Evolutionary conservation across 2,888 invertebrate species (phyloP).

Genomic region (Thereva unica): DNA sequence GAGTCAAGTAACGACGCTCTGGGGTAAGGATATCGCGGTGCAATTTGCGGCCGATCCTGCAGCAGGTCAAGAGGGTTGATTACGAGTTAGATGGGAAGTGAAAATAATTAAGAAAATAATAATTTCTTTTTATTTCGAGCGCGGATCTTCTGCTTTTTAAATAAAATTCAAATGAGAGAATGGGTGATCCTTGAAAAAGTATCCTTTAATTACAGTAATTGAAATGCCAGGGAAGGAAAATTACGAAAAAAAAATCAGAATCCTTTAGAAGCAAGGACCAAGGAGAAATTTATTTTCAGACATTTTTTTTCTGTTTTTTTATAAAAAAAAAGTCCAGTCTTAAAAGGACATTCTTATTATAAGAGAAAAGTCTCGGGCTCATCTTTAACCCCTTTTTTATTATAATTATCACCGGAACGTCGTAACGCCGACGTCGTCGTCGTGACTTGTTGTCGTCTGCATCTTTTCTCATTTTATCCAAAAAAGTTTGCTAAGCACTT

Average conservation of each 20-base stretch:
- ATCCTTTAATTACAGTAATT: constrained; percentile 20
- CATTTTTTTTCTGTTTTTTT: too few relatives aligned
- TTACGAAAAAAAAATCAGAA: too few relatives aligned
- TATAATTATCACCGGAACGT: constrained; percentile 13
- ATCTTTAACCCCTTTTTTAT: constrained; percentile 3
- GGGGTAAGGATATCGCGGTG: too few relatives aligned
- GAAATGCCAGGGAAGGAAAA: constrained; percentile 5
- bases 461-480: constrained; percentile 20
- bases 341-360: constrained; percentile 2
- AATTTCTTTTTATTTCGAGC: too few relatives aligned
- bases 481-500: constrained; percentile 42
- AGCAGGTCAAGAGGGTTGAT: too few relatives aligned
- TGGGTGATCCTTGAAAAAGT: constrained; percentile 7
- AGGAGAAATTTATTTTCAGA: too few relatives aligned
- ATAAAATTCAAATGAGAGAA: constrained; percentile 12
- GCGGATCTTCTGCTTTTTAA: background rate
- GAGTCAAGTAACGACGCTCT: too few relatives aligned
- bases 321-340: too few relatives aligned
- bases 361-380: background rate
- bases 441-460: constrained; percentile 15
- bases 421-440: background rate
- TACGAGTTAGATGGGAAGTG: too few relatives aligned
- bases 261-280: too few relatives aligned
- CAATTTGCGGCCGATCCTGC: too few relatives aligned
- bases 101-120: too few relatives aligned